phyloP scores from a whole-genome alignment of 2,888 invertebrate genomes.

The Drosophila limbata region DNA sequence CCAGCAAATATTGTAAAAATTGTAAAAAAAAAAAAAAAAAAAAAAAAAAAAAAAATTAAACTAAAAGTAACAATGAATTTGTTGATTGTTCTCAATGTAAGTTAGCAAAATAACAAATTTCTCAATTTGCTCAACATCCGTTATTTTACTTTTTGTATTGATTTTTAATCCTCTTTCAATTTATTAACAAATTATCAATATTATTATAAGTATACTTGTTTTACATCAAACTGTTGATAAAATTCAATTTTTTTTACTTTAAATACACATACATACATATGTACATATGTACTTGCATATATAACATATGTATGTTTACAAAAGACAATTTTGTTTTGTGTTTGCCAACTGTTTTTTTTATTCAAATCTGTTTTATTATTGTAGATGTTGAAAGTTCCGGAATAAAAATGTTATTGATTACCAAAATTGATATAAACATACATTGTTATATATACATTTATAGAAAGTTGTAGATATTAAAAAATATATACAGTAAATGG shows the following conservation, averaged over 20 bases:
- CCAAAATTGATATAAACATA: conserved; percentile 42
- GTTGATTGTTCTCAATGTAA: conserved; percentile 39
- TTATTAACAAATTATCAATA: conserved; percentile 26
- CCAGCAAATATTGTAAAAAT: conserved; percentile 48
- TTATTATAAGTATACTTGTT: conserved; percentile 45
- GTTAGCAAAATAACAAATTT: conserved; percentile 40
- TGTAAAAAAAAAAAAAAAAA: conserved; percentile 34
- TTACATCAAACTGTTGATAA: conserved; percentile 39
- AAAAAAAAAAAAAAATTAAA: neutral
- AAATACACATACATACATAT: conserved; percentile 6
- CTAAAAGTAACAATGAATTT: conserved; percentile 13
- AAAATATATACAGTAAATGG: conserved; percentile 43
- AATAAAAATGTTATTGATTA: conserved; percentile 44
- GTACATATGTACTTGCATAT: neutral
- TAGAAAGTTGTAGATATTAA: conserved; percentile 67
- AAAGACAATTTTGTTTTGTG: conserved; percentile 14
- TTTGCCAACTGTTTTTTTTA: conserved; percentile 12
- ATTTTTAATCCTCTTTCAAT: conserved; percentile 10
- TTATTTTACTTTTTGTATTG: conserved; percentile 15
- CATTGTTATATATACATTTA: conserved; percentile 21
- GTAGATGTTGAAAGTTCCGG: conserved; percentile 24
- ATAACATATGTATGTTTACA: conserved; percentile 11
- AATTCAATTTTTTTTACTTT: conserved; percentile 24
- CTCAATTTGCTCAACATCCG: conserved; percentile 43
- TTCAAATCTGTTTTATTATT: conserved; percentile 26